These are phyloP conservation scores for Brachystomella parvula DNA, from an alignment of 1,140 invertebrate species.

Conservation along the genomic window DNA sequence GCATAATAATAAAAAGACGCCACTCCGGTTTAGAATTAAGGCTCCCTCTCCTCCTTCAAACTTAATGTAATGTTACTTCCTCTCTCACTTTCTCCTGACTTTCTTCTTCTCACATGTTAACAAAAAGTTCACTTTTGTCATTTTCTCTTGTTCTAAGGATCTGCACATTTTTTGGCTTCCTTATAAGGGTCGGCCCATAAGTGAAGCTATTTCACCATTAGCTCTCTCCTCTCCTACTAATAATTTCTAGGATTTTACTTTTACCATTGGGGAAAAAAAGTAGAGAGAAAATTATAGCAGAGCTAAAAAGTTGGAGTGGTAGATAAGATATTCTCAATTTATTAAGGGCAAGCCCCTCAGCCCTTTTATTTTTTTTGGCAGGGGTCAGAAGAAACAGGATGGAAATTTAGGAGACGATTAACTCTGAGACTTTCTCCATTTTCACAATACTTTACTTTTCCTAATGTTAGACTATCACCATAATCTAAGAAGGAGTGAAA, in stretches of 20 bases:
- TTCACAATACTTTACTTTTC: neutral
- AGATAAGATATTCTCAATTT: conserved; percentile 6
- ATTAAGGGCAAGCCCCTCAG: neutral
- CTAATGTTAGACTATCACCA: neutral
- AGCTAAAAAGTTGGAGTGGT: neutral
- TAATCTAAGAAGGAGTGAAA: neutral
- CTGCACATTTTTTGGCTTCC: neutral
- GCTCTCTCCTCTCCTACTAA: neutral
- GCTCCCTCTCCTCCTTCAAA: neutral
- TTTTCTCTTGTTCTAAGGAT: neutral
- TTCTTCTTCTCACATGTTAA: neutral
- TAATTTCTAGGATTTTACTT: neutral
- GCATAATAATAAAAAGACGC: conserved; percentile 34
- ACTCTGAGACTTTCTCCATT: neutral
- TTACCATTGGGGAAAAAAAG: neutral
- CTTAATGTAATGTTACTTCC: neutral
- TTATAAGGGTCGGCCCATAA: neutral
- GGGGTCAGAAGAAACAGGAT: neutral
- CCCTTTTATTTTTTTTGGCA: neutral
- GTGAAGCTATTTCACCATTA: neutral
- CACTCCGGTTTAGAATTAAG: conserved; percentile 7
- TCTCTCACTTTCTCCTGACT: neutral
- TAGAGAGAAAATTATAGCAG: neutral
- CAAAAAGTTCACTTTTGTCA: neutral
- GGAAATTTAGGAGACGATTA: neutral